Evolutionary conservation across 2,113 vertebrate genomes (phyloP).

Genomic region (Anarrhichthys ocellatus): DNA sequence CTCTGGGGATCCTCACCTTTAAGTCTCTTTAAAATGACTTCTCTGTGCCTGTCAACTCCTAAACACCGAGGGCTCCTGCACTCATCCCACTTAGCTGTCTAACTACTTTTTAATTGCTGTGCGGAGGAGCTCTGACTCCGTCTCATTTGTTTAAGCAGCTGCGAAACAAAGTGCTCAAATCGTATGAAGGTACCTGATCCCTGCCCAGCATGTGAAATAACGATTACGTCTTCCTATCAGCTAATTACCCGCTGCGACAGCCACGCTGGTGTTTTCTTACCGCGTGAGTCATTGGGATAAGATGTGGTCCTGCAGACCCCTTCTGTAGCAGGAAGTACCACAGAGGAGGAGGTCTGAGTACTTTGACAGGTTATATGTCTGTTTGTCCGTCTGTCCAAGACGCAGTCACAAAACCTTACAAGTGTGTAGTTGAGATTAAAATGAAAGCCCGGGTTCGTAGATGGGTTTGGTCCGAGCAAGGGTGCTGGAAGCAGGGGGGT

Average conservation of each 20-base stretch:
- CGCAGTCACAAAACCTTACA: too few relatives aligned
- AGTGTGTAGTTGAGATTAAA: too few relatives aligned
- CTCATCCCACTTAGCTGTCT: constrained; percentile 19
- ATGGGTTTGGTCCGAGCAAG: too few relatives aligned
- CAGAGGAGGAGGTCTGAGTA: too few relatives aligned
- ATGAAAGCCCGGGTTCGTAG: too few relatives aligned
- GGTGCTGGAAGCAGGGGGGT: too few relatives aligned
- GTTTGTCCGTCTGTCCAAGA: too few relatives aligned
- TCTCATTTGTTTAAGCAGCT: constrained; percentile 40
- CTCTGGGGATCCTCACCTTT: constrained; percentile 3
- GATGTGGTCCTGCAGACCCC: neutral
- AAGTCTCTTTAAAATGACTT: constrained; percentile 7
- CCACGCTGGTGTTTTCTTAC: neutral
- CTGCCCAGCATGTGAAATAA: constrained; percentile 12
- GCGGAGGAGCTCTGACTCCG: constrained; percentile 13
- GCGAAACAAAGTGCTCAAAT: constrained; percentile 42
- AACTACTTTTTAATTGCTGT: constrained; percentile 41
- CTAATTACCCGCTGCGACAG: neutral
- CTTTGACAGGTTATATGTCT: too few relatives aligned
- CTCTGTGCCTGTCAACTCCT: neutral
- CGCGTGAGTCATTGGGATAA: neutral
- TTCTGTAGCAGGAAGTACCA: neutral
- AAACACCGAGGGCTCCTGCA: neutral
- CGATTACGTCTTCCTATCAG: neutral
- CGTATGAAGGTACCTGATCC: constrained; percentile 44